Evolutionary conservation across 2,888 invertebrate species (phyloP), one percentile per base, ranked within the genome.

Genomic region (Nowickia ferox): DNA sequence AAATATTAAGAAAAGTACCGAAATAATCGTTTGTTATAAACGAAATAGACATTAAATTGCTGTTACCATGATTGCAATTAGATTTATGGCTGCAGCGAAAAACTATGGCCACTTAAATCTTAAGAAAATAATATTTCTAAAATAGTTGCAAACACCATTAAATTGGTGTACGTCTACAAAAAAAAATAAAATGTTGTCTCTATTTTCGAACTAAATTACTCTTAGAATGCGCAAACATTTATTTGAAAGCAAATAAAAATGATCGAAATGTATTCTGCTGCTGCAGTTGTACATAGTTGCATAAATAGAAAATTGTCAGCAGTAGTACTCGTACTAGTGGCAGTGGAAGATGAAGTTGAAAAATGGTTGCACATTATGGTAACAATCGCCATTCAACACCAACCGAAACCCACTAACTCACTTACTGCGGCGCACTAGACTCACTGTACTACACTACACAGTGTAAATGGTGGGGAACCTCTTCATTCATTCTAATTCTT

Each of bases 301-400:
- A 61, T 6, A 66, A 68, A 61, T 38, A 59, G 53, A 72, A 65
- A 63, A 69, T 53, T 46, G 51, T 59, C 48, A 48, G 51, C 19
- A 53, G 22, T n/a, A 15, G 53, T 9, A 10, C n/a, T n/a, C n/a
- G 51, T 2, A 17, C 51, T 9, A 10, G 30, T 30, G 5, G 51
- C 1, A 17, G 59, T 15, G 6, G 46, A 46, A 51, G 30, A 63
- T 80, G 30, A 82, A 78, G 66, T 82, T 78, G 78, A 82, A 75
- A 74, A 85, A 85, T 85, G 69, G 42, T 71, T 78, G 57, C 51
- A 83, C 59, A 72, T 86, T 83, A 79, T 72, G 63, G 78, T 65
- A 86, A 71, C 82, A 86, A 86, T 79, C 83, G 75, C 69, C 53
- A 86, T 78, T 79, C 78, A 83, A 79, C 83, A 83, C 75, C 75